Evolutionary conservation across 2,797 vertebrate species (phyloP).

Genomic region (Cryptoprocta ferox): DNA sequence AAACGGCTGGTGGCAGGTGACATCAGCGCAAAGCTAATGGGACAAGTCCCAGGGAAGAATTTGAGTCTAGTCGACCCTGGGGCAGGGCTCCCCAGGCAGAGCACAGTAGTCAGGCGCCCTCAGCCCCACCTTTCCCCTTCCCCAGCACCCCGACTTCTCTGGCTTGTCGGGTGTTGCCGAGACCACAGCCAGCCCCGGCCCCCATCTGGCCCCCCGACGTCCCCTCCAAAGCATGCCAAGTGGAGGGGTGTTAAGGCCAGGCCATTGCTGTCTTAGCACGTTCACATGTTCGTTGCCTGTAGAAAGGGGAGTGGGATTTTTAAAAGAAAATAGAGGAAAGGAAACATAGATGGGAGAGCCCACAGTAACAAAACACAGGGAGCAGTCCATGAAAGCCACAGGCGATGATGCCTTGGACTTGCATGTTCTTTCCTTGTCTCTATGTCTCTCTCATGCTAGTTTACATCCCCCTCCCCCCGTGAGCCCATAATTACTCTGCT

Average conservation of each 20-base stretch:
- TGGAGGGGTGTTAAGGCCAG: background rate
- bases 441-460: background rate
- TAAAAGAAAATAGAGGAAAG: background rate
- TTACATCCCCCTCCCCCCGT: too few relatives aligned
- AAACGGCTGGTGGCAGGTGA: background rate
- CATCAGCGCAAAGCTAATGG: background rate
- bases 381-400: background rate
- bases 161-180: background rate
- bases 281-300: background rate
- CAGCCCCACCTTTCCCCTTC: background rate
- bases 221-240: background rate
- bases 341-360: background rate
- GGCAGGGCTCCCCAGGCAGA: rapidly evolving
- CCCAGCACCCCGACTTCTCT: background rate
- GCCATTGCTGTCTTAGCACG: background rate
- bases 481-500: background rate
- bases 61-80: background rate
- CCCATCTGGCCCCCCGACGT: background rate
- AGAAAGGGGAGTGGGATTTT: background rate
- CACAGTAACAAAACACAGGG: background rate
- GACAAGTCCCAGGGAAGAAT: background rate
- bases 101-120: background rate
- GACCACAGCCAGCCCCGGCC: background rate
- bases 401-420: background rate
- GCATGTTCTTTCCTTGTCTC: too few relatives aligned